Percentiles rank a stretch among this genome's conserved stretches.
Evolutionary conservation across 2,797 vertebrate species (phyloP).

Genomic region (Gymnothorax javanicus): DNA sequence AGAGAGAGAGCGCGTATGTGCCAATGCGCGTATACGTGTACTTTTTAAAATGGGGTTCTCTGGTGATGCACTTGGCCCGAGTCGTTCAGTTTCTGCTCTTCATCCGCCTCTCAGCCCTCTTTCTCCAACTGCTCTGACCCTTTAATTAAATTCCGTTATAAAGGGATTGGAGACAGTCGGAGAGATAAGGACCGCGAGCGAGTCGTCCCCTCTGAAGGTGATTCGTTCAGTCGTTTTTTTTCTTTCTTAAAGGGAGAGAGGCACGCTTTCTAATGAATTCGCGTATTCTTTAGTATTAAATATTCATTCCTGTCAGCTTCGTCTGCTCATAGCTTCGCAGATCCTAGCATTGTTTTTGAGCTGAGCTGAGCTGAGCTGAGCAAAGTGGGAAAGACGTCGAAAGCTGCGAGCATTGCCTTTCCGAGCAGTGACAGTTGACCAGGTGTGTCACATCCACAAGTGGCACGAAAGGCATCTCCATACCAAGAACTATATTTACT

Average conservation of each 20-base stretch:
- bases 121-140: slow-evolving; percentile 46
- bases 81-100: slow-evolving; percentile 9
- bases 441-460: too few relatives aligned
- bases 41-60: not conserved
- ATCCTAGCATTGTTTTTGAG: not conserved
- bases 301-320: slow-evolving; percentile 49
- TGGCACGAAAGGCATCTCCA: too few relatives aligned
- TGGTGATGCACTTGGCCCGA: not conserved
- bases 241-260: slow-evolving; percentile 11
- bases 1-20: too few relatives aligned
- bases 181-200: slow-evolving; percentile 59
- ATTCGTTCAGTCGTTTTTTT: not conserved
- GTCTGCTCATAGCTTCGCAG: not conserved
- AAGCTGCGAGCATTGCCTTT: not conserved
- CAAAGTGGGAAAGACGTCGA: slow-evolving; percentile 29
- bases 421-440: not conserved
- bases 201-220: slow-evolving; percentile 48
- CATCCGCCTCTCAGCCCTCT: slow-evolving; percentile 25
- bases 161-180: slow-evolving; percentile 53
- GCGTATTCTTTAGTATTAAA: slow-evolving; percentile 9
- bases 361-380: slow-evolving; percentile 8
- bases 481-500: too few relatives aligned
- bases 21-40: not conserved
- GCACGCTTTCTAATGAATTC: not conserved
- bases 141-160: slow-evolving; percentile 68